phyloP scores from a whole-genome alignment of 2,797 vertebrate genomes.

The Sebastes jordani region DNA sequence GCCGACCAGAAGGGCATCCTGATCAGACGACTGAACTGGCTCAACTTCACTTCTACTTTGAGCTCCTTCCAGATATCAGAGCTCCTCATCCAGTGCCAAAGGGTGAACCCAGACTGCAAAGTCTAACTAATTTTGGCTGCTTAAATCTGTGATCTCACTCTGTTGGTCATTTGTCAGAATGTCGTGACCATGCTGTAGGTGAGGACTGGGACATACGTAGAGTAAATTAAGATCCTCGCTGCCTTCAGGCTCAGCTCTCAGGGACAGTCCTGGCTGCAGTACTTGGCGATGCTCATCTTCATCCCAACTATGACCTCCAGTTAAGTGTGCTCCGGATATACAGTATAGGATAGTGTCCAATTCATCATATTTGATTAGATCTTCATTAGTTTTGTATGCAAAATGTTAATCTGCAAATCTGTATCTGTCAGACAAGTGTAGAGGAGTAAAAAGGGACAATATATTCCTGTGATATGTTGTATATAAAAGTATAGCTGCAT shows the following conservation, averaged over 20 bases:
- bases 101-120: not conserved
- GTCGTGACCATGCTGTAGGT: not conserved
- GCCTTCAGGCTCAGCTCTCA: not conserved
- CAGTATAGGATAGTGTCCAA: not conserved
- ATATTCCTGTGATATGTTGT: rapidly evolving
- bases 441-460: no score
- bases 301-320: not conserved
- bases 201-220: not conserved
- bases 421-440: no score
- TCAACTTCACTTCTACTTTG: not conserved
- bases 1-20: not conserved
- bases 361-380: not conserved
- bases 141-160: not conserved
- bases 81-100: not conserved
- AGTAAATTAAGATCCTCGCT: not conserved
- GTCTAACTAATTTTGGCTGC: not conserved
- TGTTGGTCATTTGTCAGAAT: not conserved
- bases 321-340: not conserved
- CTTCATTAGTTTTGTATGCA: not conserved
- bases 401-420: not conserved
- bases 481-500: no score
- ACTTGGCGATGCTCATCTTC: not conserved
- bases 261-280: not conserved
- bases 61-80: not conserved
- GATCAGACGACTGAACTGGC: not conserved